Conservation (phyloP, 1,140 invertebrate species). For the Choristoneura fumiferana region DNA sequence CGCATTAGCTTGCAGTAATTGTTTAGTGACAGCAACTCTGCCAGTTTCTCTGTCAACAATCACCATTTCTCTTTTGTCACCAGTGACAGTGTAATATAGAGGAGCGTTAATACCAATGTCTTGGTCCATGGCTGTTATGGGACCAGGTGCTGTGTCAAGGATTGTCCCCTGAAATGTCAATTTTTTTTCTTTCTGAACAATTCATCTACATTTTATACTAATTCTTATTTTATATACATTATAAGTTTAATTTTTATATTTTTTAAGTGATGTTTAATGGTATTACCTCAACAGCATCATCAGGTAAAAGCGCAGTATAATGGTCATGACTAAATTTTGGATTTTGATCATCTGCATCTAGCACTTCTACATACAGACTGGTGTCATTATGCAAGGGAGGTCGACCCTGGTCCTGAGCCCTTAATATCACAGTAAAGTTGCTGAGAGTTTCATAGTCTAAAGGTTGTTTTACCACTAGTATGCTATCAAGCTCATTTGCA, state of each 20-base stretch:
- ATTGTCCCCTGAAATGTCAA: conserved; percentile 76
- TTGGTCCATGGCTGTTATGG: conserved; percentile 88
- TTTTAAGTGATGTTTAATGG: too few relatives aligned
- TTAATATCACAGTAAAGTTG: conserved; percentile 88
- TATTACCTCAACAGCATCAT: conserved; percentile 79
- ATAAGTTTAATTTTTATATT: too few relatives aligned
- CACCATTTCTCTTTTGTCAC: conserved; percentile 78
- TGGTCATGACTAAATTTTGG: conserved; percentile 88
- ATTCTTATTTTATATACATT: too few relatives aligned
- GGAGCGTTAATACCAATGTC: conserved; percentile 89
- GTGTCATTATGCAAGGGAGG: conserved; percentile 88
- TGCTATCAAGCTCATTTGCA: conserved; percentile 91
- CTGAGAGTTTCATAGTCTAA: conserved; percentile 91
- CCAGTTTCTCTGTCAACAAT: conserved; percentile 71
- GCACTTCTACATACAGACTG: conserved; percentile 86
- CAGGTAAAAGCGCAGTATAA: conserved; percentile 86
- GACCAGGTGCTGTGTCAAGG: conserved; percentile 78
- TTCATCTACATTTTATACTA: too few relatives aligned
- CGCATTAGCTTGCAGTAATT: conserved; percentile 81
- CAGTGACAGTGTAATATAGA: conserved; percentile 84
- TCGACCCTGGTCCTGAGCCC: conserved; percentile 91
- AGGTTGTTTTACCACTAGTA: conserved; percentile 87
- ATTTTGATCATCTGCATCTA: conserved; percentile 96
- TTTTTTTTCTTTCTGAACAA: too few relatives aligned
- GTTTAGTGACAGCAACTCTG: conserved; percentile 79